Percentiles rank a stretch among this genome's conserved stretches.
Conservation (phyloP, 2,797 vertebrate genomes). For the Paratrypauchen microcephalus region DNA sequence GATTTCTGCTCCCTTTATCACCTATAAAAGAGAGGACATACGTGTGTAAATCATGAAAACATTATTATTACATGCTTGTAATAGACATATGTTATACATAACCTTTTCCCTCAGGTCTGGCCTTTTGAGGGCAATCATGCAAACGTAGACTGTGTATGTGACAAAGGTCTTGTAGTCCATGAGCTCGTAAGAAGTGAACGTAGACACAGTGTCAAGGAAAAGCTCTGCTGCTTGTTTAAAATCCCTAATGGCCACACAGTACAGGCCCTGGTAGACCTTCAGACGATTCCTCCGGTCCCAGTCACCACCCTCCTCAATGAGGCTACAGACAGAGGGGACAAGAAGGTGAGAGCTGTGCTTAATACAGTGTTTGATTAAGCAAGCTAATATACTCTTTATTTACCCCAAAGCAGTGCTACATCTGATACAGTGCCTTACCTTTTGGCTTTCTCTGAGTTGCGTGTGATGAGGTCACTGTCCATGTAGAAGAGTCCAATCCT, state of each 20-base stretch:
- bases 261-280: slow-evolving; percentile 97
- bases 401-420: not conserved
- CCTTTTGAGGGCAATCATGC: slow-evolving; percentile 96
- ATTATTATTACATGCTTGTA: too few species aligned
- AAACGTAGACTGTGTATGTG: slow-evolving; percentile 96
- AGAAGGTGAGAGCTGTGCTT: not conserved
- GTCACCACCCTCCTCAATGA: slow-evolving; percentile 98
- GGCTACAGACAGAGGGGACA: slow-evolving; percentile 64
- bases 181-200: slow-evolving; percentile 98
- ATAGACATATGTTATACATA: slow-evolving; percentile 6
- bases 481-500: slow-evolving; percentile 98
- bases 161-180: slow-evolving; percentile 99
- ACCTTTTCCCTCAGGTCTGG: slow-evolving; percentile 98
- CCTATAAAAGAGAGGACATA: slow-evolving; percentile 68
- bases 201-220: slow-evolving; percentile 97
- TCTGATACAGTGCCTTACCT: slow-evolving; percentile 77
- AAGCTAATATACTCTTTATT: not conserved
- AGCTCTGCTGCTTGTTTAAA: slow-evolving; percentile 98
- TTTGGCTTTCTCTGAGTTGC: slow-evolving; percentile 97
- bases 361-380: too few species aligned
- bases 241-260: slow-evolving; percentile 95
- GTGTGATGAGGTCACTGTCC: slow-evolving; percentile 98
- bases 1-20: slow-evolving; percentile 98
- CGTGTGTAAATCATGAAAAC: not conserved
- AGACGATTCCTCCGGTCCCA: slow-evolving; percentile 97